Conservation (phyloP, 2,888 invertebrate genomes). For the Drosophila falleni region DNA sequence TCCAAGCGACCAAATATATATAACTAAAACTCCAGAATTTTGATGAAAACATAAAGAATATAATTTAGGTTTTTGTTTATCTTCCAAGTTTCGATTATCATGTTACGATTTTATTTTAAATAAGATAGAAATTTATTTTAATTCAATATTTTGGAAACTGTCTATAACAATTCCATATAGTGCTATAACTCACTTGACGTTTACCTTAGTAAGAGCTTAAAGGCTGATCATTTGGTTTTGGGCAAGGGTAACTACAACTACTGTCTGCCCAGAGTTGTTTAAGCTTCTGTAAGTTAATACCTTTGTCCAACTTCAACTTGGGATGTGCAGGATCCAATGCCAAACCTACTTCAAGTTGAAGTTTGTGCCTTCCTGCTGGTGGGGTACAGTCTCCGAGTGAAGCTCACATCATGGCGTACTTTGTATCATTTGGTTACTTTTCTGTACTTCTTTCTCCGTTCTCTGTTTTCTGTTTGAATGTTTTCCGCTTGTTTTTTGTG, state of each 20-base stretch:
- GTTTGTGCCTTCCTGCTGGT: slow-evolving; percentile 15
- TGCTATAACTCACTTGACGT: slow-evolving; percentile 12
- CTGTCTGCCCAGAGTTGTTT: neutral
- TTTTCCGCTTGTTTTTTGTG: slow-evolving; percentile 46
- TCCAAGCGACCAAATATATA: too few relatives aligned
- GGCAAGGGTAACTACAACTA: too few relatives aligned
- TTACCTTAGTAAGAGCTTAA: slow-evolving; percentile 1
- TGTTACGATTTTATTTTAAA: too few relatives aligned
- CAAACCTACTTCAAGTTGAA: slow-evolving; percentile 32
- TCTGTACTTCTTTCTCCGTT: slow-evolving; percentile 2
- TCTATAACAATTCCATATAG: neutral
- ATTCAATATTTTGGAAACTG: neutral
- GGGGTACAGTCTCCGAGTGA: slow-evolving; percentile 13
- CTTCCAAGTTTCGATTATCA: too few relatives aligned
- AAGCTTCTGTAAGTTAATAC: slow-evolving; percentile 43
- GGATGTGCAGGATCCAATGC: slow-evolving; percentile 14
- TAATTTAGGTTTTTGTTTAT: too few relatives aligned
- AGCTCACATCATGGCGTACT: slow-evolving; percentile 35
- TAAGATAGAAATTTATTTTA: too few relatives aligned
- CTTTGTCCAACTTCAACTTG: slow-evolving; percentile 39
- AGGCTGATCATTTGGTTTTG: slow-evolving; percentile 10
- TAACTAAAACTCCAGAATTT: too few relatives aligned
- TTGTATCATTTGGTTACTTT: slow-evolving; percentile 44
- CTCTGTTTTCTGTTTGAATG: slow-evolving; percentile 3
- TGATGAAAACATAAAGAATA: too few relatives aligned